phyloP scores from a whole-genome alignment of 2,797 vertebrate species.

The Dromococcyx pavoninus region DNA sequence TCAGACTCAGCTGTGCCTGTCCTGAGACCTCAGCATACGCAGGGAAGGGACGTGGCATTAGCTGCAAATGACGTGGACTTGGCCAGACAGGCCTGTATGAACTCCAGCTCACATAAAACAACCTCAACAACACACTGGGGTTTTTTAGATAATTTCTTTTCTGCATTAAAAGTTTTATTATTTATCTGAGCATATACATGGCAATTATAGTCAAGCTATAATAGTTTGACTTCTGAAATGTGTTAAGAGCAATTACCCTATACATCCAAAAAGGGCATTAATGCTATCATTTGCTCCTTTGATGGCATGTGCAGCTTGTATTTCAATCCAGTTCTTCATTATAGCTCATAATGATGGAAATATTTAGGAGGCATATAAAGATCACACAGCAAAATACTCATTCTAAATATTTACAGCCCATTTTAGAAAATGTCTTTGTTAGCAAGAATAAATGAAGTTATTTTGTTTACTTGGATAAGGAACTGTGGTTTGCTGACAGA shows the following conservation, averaged over 20 bases:
- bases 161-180: neutral
- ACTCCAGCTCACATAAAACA: neutral
- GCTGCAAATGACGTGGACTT: neutral
- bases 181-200: neutral
- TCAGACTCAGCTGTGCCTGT: neutral
- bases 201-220: neutral
- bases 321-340: neutral
- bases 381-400: neutral
- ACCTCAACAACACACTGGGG: neutral
- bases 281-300: neutral
- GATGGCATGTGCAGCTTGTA: neutral
- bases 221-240: neutral
- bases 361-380: neutral
- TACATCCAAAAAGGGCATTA: neutral
- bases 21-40: neutral
- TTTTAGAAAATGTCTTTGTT: neutral
- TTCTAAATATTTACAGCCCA: neutral
- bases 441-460: neutral
- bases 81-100: neutral
- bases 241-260: neutral
- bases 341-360: neutral
- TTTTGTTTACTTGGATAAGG: neutral
- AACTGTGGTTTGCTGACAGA: neutral
- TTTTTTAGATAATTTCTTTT: neutral
- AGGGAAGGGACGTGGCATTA: rapidly evolving